phyloP scores from a whole-genome alignment of 2,113 vertebrate species.

The cattle (Bos taurus) region ARS-UCD2.0 NC_037330.1:19548501-19549000 shows the following conservation, averaged over 20 bases:
- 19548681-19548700: neutral
- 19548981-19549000: no score
- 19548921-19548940: neutral
- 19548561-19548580: neutral
- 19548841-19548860: neutral
- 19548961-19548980: no score
- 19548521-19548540: neutral
- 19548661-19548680: neutral
- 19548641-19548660: neutral
- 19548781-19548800: neutral
- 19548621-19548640: neutral
- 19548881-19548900: neutral
- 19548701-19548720: neutral
- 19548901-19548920: neutral
- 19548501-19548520: neutral
- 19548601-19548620: neutral
- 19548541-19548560: neutral
- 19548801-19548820: neutral
- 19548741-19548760: neutral
- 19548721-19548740: neutral
- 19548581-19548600: neutral
- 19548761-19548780: neutral
- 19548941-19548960: neutral
- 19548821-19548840: neutral
- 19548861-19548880: neutral